Conservation (phyloP, 2,113 vertebrate genomes). For the Blennius ocellaris region DNA sequence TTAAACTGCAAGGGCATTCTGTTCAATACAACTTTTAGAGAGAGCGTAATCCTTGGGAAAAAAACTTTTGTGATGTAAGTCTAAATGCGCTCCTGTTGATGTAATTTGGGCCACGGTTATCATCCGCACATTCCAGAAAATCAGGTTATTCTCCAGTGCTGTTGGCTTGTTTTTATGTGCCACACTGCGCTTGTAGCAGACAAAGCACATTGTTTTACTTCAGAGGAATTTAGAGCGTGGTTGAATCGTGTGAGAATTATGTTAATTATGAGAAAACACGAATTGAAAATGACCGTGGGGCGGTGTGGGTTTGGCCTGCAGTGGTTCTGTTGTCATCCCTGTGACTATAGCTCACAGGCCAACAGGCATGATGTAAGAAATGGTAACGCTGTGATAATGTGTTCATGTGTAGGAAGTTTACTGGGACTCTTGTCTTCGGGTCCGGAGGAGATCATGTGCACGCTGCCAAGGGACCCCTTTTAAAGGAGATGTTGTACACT, state of each 20-base stretch:
- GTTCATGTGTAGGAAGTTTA: conserved; percentile 64
- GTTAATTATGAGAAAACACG: conserved; percentile 76
- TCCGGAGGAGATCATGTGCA: conserved; percentile 32
- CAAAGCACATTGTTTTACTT: conserved; percentile 74
- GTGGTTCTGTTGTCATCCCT: conserved; percentile 74
- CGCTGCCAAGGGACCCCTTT: conserved; percentile 52
- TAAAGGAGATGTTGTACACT: conserved; percentile 25
- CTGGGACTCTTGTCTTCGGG: conserved; percentile 64
- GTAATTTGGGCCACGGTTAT: conserved; percentile 74
- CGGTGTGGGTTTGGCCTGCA: conserved; percentile 71
- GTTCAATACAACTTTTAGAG: conserved; percentile 53
- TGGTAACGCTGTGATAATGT: conserved; percentile 72
- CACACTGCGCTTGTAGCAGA: conserved; percentile 67
- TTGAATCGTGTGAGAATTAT: conserved; percentile 74
- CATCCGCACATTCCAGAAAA: conserved; percentile 60
- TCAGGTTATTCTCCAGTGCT: conserved; percentile 65
- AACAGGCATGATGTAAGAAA: conserved; percentile 81
- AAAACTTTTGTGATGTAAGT: conserved; percentile 74
- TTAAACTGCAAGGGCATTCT: conserved; percentile 38
- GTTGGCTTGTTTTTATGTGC: conserved; percentile 71
- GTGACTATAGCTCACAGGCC: conserved; percentile 78
- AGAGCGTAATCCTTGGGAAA: conserved; percentile 44
- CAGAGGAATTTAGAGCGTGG: conserved; percentile 67
- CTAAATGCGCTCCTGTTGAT: conserved; percentile 71
- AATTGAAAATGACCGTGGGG: conserved; percentile 64